These are phyloP conservation scores for Pantherophis vulpinus DNA, from an alignment of 2,797 vertebrate species.

Conservation along the genomic window DNA sequence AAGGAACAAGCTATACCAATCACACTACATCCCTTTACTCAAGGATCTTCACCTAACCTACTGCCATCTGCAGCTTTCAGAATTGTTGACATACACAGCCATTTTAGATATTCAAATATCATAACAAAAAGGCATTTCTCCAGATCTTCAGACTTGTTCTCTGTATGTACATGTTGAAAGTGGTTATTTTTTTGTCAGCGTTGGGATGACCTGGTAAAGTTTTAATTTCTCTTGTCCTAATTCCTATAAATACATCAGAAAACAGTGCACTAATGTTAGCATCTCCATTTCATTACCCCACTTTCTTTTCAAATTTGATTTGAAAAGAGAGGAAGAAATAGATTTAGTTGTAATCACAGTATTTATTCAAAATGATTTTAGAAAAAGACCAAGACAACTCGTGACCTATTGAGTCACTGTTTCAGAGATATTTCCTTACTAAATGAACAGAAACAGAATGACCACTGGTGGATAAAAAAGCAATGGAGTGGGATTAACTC, in stretches of 20 bases:
- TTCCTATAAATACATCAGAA: background rate
- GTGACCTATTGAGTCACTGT: background rate
- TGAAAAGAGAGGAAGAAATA: background rate
- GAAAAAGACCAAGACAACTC: background rate
- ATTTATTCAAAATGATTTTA: background rate
- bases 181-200: background rate
- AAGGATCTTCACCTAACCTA: background rate
- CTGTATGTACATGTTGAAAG: background rate
- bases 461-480: background rate
- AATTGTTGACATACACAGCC: background rate
- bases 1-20: background rate
- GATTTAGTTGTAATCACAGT: background rate
- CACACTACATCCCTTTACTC: background rate
- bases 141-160: background rate
- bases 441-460: background rate
- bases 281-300: background rate
- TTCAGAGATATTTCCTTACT: background rate
- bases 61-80: background rate
- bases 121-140: background rate
- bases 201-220: background rate
- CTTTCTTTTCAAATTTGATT: background rate
- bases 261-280: background rate
- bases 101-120: background rate
- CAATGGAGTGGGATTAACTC: background rate
- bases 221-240: background rate